These are phyloP conservation scores for Drosophila cyrtoloma DNA, from an alignment of 2,888 invertebrate species.

Conservation along the genomic window DNA sequence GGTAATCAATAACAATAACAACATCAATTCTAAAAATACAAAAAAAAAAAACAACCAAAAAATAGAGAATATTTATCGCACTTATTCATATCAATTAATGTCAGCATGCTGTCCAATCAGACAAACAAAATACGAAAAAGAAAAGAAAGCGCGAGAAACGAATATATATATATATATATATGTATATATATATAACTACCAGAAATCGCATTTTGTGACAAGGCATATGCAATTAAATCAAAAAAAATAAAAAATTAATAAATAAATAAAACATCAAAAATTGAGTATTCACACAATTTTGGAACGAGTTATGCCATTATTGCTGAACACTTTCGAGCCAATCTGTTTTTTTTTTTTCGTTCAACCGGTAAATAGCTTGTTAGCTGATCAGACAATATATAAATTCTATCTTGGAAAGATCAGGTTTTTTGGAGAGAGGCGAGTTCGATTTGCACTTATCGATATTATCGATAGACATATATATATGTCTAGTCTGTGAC, in stretches of 20 bases:
- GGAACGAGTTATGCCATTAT: neutral
- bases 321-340: neutral
- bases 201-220: neutral
- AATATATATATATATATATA: neutral
- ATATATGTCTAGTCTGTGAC: neutral
- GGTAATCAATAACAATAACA: neutral
- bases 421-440: neutral
- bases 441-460: neutral
- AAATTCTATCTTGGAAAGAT: neutral
- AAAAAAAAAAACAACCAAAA: neutral
- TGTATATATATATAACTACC: neutral
- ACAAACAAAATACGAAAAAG: neutral
- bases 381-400: neutral
- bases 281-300: neutral
- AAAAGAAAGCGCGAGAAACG: neutral
- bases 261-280: neutral
- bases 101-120: conserved; percentile 16
- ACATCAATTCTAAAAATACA: conserved; percentile 1
- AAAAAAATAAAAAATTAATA: neutral
- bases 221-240: neutral
- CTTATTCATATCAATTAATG: conserved; percentile 32
- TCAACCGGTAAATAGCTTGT: neutral
- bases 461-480: neutral
- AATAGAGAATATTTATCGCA: neutral
- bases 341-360: neutral